phyloP scores from a whole-genome alignment of 2,113 vertebrate species.

The Ursus arctos region DNA sequence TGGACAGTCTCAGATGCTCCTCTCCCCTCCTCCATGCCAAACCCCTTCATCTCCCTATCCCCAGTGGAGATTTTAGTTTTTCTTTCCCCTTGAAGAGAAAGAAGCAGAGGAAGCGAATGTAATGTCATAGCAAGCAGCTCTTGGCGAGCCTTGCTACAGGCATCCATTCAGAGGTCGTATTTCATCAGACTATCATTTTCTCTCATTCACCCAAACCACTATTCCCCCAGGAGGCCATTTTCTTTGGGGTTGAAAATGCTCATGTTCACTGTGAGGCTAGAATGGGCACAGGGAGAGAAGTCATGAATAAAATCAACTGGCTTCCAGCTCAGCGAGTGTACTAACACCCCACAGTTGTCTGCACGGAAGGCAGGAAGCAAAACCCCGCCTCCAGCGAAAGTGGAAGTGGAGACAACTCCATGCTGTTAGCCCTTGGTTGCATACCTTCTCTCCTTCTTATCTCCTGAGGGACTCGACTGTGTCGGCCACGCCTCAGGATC shows the following conservation, averaged over 20 bases:
- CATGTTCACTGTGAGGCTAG: slow-evolving; percentile 44
- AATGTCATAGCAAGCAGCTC: slow-evolving; percentile 73
- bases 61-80: slow-evolving; percentile 67
- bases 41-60: slow-evolving; percentile 62
- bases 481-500: not conserved
- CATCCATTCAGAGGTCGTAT: slow-evolving; percentile 64
- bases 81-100: slow-evolving; percentile 78
- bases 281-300: slow-evolving; percentile 44
- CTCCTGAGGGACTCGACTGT: not conserved
- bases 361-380: not conserved
- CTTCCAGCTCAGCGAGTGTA: not conserved
- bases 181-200: slow-evolving; percentile 77
- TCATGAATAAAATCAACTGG: slow-evolving; percentile 9
- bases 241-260: slow-evolving; percentile 54
- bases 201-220: slow-evolving; percentile 63
- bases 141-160: slow-evolving; percentile 66
- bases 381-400: not conserved
- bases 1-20: not conserved
- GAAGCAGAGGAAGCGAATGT: slow-evolving; percentile 70
- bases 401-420: not conserved
- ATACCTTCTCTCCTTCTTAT: not conserved
- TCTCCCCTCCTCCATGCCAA: slow-evolving; percentile 1
- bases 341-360: not conserved
- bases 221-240: slow-evolving; percentile 61
- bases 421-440: not conserved